These are phyloP conservation scores for Alauda arvensis DNA, from an alignment of 2,797 vertebrate genomes.

Conservation along the genomic window DNA sequence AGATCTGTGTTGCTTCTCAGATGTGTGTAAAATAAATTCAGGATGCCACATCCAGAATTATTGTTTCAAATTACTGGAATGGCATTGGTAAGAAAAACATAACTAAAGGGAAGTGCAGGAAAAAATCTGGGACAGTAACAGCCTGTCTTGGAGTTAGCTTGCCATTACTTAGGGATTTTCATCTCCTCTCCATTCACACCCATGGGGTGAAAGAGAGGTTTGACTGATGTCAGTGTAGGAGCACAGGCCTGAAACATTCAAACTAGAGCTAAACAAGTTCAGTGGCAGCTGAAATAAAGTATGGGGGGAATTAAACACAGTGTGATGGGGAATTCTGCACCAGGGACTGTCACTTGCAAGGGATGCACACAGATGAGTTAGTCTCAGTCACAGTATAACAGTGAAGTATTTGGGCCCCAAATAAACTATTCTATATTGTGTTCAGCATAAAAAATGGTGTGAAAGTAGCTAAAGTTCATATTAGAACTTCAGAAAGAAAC, in stretches of 20 bases:
- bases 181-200: not conserved
- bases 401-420: not conserved
- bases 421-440: not conserved
- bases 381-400: not conserved
- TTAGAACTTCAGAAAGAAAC: constrained; percentile 39
- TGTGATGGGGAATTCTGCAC: not conserved
- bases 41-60: not conserved
- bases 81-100: not conserved
- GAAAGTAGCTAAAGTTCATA: constrained; percentile 8
- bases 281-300: not conserved
- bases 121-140: not conserved
- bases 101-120: not conserved
- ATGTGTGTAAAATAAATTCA: not conserved
- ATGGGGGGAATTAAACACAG: not conserved
- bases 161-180: not conserved
- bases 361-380: not conserved
- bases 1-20: not conserved
- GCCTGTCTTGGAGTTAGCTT: not conserved
- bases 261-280: not conserved
- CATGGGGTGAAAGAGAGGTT: not conserved
- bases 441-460: constrained; percentile 9
- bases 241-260: not conserved
- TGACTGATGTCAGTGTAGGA: not conserved
- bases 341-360: not conserved
- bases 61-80: not conserved